Evolutionary conservation across 23 tunicate genomes (phyloP), one percentile per base, ranked within the genome.

Genomic region (Phallusia fumigata): DNA sequence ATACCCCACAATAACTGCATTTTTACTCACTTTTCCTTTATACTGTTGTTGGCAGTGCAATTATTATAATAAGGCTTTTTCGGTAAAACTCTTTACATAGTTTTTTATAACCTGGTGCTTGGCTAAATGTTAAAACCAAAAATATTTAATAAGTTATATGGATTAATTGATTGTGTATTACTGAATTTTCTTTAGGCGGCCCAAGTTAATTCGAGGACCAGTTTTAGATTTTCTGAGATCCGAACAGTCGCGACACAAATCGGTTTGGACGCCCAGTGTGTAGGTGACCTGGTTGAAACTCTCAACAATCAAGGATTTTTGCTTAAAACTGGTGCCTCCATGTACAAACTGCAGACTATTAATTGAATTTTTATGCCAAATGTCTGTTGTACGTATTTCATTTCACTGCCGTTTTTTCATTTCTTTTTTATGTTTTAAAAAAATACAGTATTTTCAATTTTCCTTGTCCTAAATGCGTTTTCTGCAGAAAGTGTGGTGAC

Each of bases 271-370:
- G 26, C 52, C 6, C 50, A 69, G 10, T 74, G 65, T 77, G 80
- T 93, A 33, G 35, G 80, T 0, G 83, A 85, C 33, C 44, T 87
- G 64, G 77, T 93, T 31, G 97, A 93, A 31, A 80, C 91, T 22
- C 76, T 93, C 0, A 93, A 93, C 74, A 88, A 81, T 58, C 91
- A 93, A 65, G 97, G 97, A 28, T 93, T 65, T 69, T 64, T 93
- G 36, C 75, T 93, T 19, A 84, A 93, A 50, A 84, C 84, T 6
- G 97, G 97, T 0, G 78, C 87, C 34, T 72, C 84, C 0, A 78
- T 88, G 86, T 93, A 84, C 84, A 93, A 93, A 73, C 87, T 93
- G 30, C 93, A 88, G 81, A 75, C 97, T 11, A 19, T 32, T 11
- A 74, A 32, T 74, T 32, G 35, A 74, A 2, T 74, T 74, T 15